A percentile compares a stretch with the other conserved stretches of the same genome.
Conservation (phyloP, 2,797 vertebrate genomes). For the Anas flavirostris region DNA sequence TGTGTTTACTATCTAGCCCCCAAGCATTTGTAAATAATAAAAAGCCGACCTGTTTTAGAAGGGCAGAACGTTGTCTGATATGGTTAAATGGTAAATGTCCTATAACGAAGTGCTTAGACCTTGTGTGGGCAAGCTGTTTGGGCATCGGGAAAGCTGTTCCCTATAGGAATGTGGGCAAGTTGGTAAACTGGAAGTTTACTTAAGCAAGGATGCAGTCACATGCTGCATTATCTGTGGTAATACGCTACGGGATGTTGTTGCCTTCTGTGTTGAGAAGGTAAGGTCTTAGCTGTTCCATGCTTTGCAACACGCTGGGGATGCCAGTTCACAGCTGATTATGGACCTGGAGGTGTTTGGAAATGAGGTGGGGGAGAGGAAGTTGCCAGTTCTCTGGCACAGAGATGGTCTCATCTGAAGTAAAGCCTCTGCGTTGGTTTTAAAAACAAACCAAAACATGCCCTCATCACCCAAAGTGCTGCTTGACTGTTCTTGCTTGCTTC, state of each 20-base stretch:
- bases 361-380: background rate
- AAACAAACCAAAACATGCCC: background rate
- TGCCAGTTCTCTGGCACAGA: background rate
- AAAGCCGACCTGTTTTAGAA: background rate
- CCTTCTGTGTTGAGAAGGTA: background rate
- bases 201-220: fast-evolving
- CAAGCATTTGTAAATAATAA: background rate
- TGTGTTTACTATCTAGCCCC: background rate
- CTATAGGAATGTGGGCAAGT: background rate
- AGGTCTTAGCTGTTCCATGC: background rate
- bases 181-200: background rate
- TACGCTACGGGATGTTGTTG: background rate
- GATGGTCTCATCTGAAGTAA: background rate
- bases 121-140: background rate
- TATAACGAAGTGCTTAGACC: background rate
- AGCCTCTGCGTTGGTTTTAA: background rate
- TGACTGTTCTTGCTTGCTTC: background rate
- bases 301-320: background rate
- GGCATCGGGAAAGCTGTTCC: background rate
- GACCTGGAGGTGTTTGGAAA: background rate
- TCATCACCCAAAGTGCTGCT: background rate
- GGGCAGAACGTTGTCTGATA: background rate
- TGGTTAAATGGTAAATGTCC: background rate
- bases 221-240: background rate
- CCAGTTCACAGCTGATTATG: background rate